Conservation (phyloP, 1,140 invertebrate species). For the Drosophila bocqueti region DNA sequence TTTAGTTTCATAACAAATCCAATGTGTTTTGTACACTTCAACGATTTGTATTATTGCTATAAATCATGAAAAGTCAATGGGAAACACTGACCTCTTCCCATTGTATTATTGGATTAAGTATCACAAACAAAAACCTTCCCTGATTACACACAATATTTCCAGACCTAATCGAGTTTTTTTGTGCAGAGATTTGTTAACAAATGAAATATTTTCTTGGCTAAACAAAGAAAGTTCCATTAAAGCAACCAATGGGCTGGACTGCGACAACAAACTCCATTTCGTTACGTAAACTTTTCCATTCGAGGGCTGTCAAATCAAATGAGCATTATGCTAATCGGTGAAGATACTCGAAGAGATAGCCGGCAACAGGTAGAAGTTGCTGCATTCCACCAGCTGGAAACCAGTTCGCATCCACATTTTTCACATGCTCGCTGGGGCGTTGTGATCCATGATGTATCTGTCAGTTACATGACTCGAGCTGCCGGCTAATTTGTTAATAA, state of each 20-base stretch:
- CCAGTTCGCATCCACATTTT: conserved; percentile 54
- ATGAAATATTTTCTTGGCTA: conserved; percentile 11
- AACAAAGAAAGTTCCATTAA: conserved; percentile 64
- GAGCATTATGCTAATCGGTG: conserved; percentile 73
- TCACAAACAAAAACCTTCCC: neutral
- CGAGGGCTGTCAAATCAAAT: conserved; percentile 68
- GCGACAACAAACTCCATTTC: conserved; percentile 39
- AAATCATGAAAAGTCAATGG: neutral
- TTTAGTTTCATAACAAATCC: neutral
- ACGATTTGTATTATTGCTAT: neutral
- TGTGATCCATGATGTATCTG: conserved; percentile 60
- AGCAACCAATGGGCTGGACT: conserved; percentile 13
- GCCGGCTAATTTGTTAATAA: conserved; percentile 78
- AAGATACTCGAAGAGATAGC: conserved; percentile 58
- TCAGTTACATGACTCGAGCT: conserved; percentile 70
- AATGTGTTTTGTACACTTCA: neutral
- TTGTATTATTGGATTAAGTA: no score
- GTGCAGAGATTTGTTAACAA: conserved; percentile 10
- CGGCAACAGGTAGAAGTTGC: conserved; percentile 48
- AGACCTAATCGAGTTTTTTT: neutral
- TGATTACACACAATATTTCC: neutral
- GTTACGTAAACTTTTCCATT: conserved; percentile 65
- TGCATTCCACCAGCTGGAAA: conserved; percentile 43
- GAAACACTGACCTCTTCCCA: neutral
- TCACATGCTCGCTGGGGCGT: conserved; percentile 51